Base-by-base conservation (phyloP, 2,113 vertebrate genomes). In the Bucco capensis region DNA sequence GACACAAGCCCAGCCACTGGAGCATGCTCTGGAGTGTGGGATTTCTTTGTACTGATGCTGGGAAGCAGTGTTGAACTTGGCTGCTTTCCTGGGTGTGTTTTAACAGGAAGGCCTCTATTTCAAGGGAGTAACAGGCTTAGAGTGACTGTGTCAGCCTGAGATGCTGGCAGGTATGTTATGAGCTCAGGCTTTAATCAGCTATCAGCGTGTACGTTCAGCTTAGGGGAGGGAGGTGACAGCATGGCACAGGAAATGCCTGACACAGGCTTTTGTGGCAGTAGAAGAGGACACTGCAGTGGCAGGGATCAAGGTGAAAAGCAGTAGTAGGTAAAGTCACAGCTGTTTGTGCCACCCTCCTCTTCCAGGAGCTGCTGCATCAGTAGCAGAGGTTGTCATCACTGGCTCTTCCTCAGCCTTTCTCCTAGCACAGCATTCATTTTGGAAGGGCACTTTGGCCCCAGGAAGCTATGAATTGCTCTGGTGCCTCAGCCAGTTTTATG, bases 381-480 rank as follows among this genome's bases (percentile, higher is more conserved):
- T 4, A 22, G 11, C 2, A 2, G 15, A 9, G 60, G 24, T 2
- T 90, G 56, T 9, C 49, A 27, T 37, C 31, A 5, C 53, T 23
- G 38, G n/a, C 57, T 67, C 28, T 40, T 47, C 23, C 0, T 19
- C 76, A 60, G 58, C 3, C 30, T 40, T 50, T 56, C 27, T 64
- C 13, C 35, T 74, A 14, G 22, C 6, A 13, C 35, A 62, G 27
- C 0, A 0, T 37, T 60, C 2, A 1, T 24, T 49, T 46, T 42
- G 60, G 54, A 28, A 71, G n/a, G 27, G 56, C 3, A 0, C 13
- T 51, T 67, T 50, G 14, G 8, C 44, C 61, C 37, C 50, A 27
- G 46, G 44, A 60, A 56, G 24, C n/a, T 37, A 56, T 58, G 75
- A 27, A 12, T 4, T 54, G 42, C 71, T 44, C 9, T 19, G 42